Base-by-base conservation (phyloP, 2,888 invertebrate species). In the Acrocyrtus sp. region DNA sequence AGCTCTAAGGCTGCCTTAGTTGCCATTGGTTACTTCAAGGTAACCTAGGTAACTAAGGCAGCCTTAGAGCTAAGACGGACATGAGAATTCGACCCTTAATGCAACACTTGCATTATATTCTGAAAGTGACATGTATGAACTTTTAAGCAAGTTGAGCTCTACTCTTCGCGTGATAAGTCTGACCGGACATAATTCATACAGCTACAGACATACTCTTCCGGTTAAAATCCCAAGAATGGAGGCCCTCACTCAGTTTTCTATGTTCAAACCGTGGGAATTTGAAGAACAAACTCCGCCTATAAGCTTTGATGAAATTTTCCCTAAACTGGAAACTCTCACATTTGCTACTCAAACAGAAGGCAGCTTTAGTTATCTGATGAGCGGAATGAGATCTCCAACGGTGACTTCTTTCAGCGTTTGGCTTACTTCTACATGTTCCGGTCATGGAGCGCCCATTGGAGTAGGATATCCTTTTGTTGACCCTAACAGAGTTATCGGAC, bases 281-380 rank as follows among this genome's bases (percentile, higher is more conserved):
- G 69, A 70, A 29, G 62, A 62, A 34, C 56, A 62, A 1, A 61
- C 22, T 24, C 62, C 56, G 4, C 50, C 62, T 2, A 41, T 43
- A 8, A 62, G 26, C 19, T 70, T 62, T 50, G 69, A 70, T 10
- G 69, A 70, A 27, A 41, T 61, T 10, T 70, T 70, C 29, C 69
- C 69, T 1, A 26, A n/a, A 0, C 24, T 70, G 10, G 29, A 62
- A 29, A 62, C 56, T 10, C 50, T 70, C 12, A 47, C 56, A 0
- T 70, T 70, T 62, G 69, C 62, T 8, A 70, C 62, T 34, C 69
- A 70, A 70, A 70, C 69, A 1, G 61, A 70, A 27, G 41, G 56
- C 56, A 70, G 69, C 39, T 70, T 70, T n/a, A n/a, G 12, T 17
- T 56, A 62, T 50, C 26, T 70, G 29, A 70, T 70, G 62, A 70